phyloP scores from a whole-genome alignment of 2,113 vertebrate species.

The Trichechus manatus region DNA sequence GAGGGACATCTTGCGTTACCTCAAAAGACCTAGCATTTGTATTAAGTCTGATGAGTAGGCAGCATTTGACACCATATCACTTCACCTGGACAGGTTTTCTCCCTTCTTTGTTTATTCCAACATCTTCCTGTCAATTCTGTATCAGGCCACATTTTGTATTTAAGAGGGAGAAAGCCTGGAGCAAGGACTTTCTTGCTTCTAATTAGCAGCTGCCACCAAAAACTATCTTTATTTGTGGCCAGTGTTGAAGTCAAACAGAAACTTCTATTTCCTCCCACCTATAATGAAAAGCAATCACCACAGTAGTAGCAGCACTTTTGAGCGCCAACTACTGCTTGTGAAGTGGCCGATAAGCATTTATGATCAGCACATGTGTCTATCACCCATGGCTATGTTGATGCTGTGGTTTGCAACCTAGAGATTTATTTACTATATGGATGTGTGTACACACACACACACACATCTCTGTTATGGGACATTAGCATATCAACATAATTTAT shows the following conservation, averaged over 20 bases:
- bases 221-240: slow-evolving; percentile 72
- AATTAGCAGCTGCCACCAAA: slow-evolving; percentile 61
- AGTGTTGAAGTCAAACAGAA: slow-evolving; percentile 53
- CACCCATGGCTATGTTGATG: not conserved
- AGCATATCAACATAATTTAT: not conserved
- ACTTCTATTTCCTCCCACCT: not conserved
- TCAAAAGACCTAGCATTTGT: slow-evolving; percentile 60
- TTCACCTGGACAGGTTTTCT: slow-evolving; percentile 52
- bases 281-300: not conserved
- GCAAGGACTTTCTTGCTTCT: slow-evolving; percentile 64
- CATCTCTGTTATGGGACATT: not conserved
- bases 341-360: not conserved
- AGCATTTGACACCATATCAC: slow-evolving; percentile 14
- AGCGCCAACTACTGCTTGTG: not conserved
- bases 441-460: not conserved
- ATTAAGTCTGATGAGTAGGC: slow-evolving; percentile 44
- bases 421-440: not conserved
- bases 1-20: slow-evolving; percentile 54
- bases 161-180: slow-evolving; percentile 62
- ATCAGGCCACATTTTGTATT: slow-evolving; percentile 70
- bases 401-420: not conserved
- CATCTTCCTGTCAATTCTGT: slow-evolving; percentile 63
- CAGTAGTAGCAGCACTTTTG: not conserved
- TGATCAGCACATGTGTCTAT: rapidly evolving
- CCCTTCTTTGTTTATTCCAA: slow-evolving; percentile 53